Evolutionary conservation across 2,797 vertebrate species (phyloP), one percentile per base, ranked within the genome.

Genomic region (Melanotaenia pygmaea): DNA sequence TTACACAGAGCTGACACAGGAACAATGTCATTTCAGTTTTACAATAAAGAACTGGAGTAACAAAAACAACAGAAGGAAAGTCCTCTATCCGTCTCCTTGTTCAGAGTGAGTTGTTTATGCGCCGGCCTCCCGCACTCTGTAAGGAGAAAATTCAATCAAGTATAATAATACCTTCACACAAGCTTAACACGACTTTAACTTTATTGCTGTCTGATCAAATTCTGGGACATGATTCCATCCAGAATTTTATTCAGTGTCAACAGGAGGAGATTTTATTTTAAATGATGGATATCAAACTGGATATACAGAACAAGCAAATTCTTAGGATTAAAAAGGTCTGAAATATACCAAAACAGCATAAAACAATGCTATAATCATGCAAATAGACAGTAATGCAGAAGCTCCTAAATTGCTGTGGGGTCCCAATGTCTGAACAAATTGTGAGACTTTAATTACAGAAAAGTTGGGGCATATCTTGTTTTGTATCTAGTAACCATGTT

Each of bases 11-110:
- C 91, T 91, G 92, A 87, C 90, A 92, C 65, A 30, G 72, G 75
- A 92, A 92, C 89, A 87, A 89, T 90, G 88, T 90, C 84, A 86
- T 92, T 88, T 90, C 89, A 84, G 81, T 80, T 86, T 90, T 86
- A 89, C 91, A 90, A 88, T 87, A 79, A 90, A 88, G 81, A 71
- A 82, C 80, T 83, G 71, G 11, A 20, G 74, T 73, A 85, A 86
- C 67, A 75, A 85, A 91, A 86, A 85, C 83, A 91, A 79, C 61
- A 76, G 72, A 71, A 43, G 66, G 69, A 81, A 79, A 76, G 60
- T 74, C 59, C 80, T 85, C 71, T 35, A 76, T 84, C 74, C 81
- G 67, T 78, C 67, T 80, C 70, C 38, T 18, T n/a, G 26, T 34
- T 79, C 82, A 54, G 65, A 67, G 70, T 24, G 65, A 32, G 60